Evolutionary conservation across 2,888 invertebrate genomes (phyloP).

Genomic region (Stenolophus ochropezus): DNA sequence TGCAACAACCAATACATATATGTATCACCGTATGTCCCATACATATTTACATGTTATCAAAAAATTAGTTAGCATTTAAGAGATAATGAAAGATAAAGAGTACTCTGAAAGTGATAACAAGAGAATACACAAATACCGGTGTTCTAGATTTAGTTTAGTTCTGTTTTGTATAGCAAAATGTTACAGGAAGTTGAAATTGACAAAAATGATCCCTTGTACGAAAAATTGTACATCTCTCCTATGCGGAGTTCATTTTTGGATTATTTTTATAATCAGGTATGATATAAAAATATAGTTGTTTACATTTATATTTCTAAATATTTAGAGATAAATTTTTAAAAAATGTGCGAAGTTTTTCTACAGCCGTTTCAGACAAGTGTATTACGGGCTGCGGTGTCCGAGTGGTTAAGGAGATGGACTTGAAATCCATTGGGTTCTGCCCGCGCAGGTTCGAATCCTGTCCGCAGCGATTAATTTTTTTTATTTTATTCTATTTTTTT

Average conservation of each 20-base stretch:
- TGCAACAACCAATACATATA: not conserved
- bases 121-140: constrained; percentile 15
- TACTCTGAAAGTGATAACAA: constrained; percentile 18
- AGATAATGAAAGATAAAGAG: constrained; percentile 36
- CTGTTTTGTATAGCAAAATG: constrained; percentile 24
- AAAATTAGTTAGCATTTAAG: constrained; percentile 12
- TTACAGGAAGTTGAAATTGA: constrained; percentile 62
- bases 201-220: constrained; percentile 62
- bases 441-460: constrained; percentile 91
- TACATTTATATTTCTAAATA: too few species aligned
- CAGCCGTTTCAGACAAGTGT: too few species aligned
- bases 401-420: constrained; percentile 91
- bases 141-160: constrained; percentile 6
- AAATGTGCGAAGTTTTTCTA: too few species aligned
- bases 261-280: constrained; percentile 57
- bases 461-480: constrained; percentile 78
- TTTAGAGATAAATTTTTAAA: too few species aligned
- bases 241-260: constrained; percentile 47
- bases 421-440: constrained; percentile 87
- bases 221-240: not conserved
- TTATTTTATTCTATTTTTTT: constrained; percentile 41
- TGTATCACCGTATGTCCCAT: not conserved
- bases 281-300: too few species aligned
- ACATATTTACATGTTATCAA: constrained; percentile 4
- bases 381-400: constrained; percentile 81